Base-by-base conservation (phyloP, 2,888 invertebrate genomes). In the Lepidocyrtoides sp. region DNA sequence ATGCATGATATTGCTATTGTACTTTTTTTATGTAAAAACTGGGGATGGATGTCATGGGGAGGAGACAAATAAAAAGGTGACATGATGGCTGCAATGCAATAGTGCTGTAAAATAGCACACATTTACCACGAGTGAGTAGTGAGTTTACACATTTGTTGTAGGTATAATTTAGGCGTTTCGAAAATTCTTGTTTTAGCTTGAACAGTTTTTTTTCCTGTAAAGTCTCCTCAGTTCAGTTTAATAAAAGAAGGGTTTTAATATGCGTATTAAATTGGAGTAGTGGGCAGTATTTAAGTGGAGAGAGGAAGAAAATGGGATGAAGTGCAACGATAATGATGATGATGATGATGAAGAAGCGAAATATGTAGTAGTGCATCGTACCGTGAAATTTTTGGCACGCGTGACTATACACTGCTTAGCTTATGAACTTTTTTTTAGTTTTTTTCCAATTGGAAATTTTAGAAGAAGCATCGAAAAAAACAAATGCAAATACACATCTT, bases 301-400 rank as follows among this genome's bases (percentile, higher is more conserved):
- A 20, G 10, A 4, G 51, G 51, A 77, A n/a, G 23, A 54, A 17
- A 77, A 54, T 54, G 48, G 23, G 29, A 77, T 48, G 48, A 26
- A 54, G 32, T 77, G 77, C 23, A 54, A 36, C 57, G 36, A 79
- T 57, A 10, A 57, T 36, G 75, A 48, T 75, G 44, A 14, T 32
- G 72, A 36, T 32, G 57, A 79, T 23, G 57, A 57, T 79, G 54
- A 57, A 32, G 32, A 54, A 57, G 57, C 32, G 36, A 77, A 51
- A 32, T 81, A 51, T 60, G 57, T 41, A 60, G 81, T 41, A 32
- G 81, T 57, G 81, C 81, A 81, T 81, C 60, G 60, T 81, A 81
- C 57, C 81, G 41, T 81, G 81, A 81, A 81, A 81, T 81, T 60
- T 81, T 81, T 81, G 81, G 81, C 81, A 81, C 60, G 60, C 57